Base-by-base conservation (phyloP, 1,140 invertebrate genomes). In the Samia ricini region DNA sequence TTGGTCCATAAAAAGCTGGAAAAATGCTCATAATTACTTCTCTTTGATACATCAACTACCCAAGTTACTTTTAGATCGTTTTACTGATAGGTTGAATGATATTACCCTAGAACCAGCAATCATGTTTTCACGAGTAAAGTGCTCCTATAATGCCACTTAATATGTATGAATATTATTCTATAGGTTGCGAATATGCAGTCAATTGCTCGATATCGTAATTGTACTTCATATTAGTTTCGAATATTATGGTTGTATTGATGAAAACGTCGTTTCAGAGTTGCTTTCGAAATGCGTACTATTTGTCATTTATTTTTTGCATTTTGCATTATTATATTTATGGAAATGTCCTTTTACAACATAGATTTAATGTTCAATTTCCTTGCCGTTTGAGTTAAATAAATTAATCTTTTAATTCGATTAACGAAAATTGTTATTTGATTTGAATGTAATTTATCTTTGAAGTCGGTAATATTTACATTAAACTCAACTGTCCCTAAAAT, bases 151-250 rank as follows among this genome's bases (percentile, higher is more conserved):
- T 61, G 24, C 56, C 61, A 63, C 56, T 54, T 42, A 36, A 59
- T n/a, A n/a, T n/a, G n/a, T n/a, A n/a, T n/a, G n/a, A n/a, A n/a
- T 60, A 57, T 56, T 54, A 62, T 59, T 15, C 33, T 66, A 63
- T 61, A 21, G 42, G 54, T 62, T 64, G 64, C 72, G 66, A 77
- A 74, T 70, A 71, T 64, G 56, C 51, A 67, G 49, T 64, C 72
- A 77, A 75, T 75, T 77, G 72, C 65, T 68, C 70, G 72, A 73
- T 71, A 64, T 64, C 68, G 68, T 73, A 69, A 64, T 54, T 56
- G 58, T 60, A 56, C 64, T 64, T 26, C 52, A 58, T 63, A 67
- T 67, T 69, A 65, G 66, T 63, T 66, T 70, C 66, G 64, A 68
- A 62, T 71, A 70, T 65, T 64, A 64, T 57, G 23, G 52, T 36